Percentiles rank a stretch among this genome's conserved stretches.
These are phyloP conservation scores for Hyles lineata DNA, from an alignment of 2,888 invertebrate genomes.

Conservation along the genomic window DNA sequence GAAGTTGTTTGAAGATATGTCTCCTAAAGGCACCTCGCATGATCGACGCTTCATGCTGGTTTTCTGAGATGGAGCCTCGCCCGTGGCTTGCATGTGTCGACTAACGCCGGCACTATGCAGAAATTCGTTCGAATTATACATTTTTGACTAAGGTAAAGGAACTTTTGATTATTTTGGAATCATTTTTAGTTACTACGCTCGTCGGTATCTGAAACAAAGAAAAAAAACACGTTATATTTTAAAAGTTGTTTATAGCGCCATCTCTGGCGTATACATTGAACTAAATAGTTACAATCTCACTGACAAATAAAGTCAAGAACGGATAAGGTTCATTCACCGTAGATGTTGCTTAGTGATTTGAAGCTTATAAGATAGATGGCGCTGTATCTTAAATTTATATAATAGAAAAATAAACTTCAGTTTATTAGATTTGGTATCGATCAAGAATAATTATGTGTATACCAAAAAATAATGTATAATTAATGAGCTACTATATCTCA, in stretches of 20 bases:
- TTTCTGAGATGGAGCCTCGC: constrained; percentile 77
- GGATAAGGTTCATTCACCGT: not conserved
- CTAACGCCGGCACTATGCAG: constrained; percentile 79
- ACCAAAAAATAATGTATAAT: no score
- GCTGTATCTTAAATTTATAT: constrained; percentile 28
- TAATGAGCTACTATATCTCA: no score
- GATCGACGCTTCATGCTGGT: constrained; percentile 79
- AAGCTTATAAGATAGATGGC: constrained; percentile 25
- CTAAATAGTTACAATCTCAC: constrained; percentile 5
- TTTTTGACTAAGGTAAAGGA: constrained; percentile 67
- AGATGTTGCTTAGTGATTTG: not conserved
- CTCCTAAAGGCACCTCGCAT: constrained; percentile 79
- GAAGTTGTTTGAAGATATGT: constrained; percentile 77
- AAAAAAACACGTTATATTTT: constrained; percentile 36
- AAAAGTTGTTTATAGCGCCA: not conserved
- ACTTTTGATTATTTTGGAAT: constrained; percentile 73
- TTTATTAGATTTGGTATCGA: not conserved
- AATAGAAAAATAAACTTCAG: no score
- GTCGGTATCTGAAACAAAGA: constrained; percentile 74
- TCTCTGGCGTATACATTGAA: not conserved
- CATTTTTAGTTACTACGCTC: constrained; percentile 59
- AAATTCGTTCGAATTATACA: constrained; percentile 80
- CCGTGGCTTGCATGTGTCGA: constrained; percentile 80
- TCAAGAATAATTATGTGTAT: not conserved
- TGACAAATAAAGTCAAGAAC: not conserved